Evolutionary conservation across 2,888 invertebrate species (phyloP).

Genomic region (Sarcophaga rosellei): DNA sequence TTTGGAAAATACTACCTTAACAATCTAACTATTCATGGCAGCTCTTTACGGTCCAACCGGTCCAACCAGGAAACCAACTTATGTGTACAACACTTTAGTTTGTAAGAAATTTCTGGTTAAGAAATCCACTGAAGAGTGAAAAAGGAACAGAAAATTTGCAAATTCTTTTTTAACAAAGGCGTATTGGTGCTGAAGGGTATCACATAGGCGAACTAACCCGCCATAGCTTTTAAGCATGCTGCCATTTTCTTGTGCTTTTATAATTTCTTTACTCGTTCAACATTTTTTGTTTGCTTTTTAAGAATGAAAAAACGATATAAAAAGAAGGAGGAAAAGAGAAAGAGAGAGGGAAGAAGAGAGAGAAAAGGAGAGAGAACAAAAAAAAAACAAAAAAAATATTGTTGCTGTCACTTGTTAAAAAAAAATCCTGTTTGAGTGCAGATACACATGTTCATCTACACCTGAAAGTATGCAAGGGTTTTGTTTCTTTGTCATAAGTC

Average conservation of each 20-base stretch:
- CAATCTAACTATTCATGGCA: no score
- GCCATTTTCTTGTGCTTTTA: background rate
- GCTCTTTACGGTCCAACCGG: no score
- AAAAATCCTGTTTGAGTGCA: background rate
- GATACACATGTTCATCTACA: background rate
- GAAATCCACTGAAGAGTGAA: background rate
- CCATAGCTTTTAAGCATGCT: background rate
- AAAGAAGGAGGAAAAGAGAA: background rate
- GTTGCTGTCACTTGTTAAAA: constrained; percentile 34
- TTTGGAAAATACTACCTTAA: no score
- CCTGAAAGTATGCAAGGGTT: background rate
- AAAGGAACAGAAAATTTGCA: no score
- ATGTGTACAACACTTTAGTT: background rate
- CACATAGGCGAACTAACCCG: background rate
- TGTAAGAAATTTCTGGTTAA: no score
- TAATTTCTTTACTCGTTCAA: background rate
- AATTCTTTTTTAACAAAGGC: no score
- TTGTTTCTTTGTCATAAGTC: constrained; percentile 36
- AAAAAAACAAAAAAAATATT: constrained; percentile 30
- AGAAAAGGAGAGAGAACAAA: constrained; percentile 10
- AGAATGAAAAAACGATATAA: background rate
- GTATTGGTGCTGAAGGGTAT: background rate
- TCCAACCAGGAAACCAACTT: no score
- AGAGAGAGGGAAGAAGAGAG: background rate
- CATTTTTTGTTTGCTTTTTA: constrained; percentile 21